Conservation (phyloP, 2,888 invertebrate genomes). For the Cryptocephalus moraei region DNA sequence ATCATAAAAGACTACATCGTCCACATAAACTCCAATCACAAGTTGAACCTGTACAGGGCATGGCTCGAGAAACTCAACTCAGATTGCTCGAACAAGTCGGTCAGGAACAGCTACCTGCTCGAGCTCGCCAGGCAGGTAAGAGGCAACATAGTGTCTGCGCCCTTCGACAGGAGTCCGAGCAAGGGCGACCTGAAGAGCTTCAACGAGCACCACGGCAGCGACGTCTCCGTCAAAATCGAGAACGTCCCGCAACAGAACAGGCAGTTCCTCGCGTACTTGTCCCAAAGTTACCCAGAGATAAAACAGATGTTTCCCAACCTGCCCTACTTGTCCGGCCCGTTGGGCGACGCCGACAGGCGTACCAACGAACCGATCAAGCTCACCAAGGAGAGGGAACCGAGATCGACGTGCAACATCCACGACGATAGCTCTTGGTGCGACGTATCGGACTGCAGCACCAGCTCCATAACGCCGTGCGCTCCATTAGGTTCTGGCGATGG, state of each 20-base stretch:
- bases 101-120: slow-evolving; percentile 17
- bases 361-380: too few relatives aligned
- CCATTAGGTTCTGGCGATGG: slow-evolving; percentile 9
- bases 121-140: slow-evolving; percentile 23
- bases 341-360: too few relatives aligned
- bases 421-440: slow-evolving; percentile 21
- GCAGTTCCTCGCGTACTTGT: too few relatives aligned
- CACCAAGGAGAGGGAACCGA: too few relatives aligned
- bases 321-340: background rate
- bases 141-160: slow-evolving; percentile 15
- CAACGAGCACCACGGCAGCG: too few relatives aligned
- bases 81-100: slow-evolving; percentile 11
- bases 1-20: slow-evolving; percentile 21
- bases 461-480: slow-evolving; percentile 2
- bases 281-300: too few relatives aligned
- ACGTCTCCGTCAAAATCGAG: background rate
- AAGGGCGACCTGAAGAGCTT: too few relatives aligned
- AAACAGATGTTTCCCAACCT: background rate
- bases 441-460: slow-evolving; percentile 14
- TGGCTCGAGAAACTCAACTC: slow-evolving; percentile 23
- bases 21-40: slow-evolving; percentile 18
- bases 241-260: too few relatives aligned
- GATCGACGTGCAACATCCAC: background rate
- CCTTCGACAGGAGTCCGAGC: slow-evolving; percentile 20
- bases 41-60: slow-evolving; percentile 18